phyloP scores from a whole-genome alignment of 2,113 vertebrate species.

The Chauna torquata region DNA sequence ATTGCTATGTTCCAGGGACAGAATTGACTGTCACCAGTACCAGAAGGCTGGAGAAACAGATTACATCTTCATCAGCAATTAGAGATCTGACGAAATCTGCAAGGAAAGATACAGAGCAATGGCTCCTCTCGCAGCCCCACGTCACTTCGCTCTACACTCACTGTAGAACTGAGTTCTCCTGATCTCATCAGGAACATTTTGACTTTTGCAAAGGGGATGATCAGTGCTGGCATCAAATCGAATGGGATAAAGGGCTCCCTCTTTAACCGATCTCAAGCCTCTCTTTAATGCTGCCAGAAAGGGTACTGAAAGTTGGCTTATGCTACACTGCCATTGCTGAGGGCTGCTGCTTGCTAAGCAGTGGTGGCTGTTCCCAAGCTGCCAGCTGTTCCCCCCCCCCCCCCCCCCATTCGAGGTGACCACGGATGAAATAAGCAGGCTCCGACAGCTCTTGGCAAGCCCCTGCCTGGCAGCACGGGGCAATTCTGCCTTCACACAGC shows the following conservation, averaged over 20 bases:
- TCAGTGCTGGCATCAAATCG: not conserved
- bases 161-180: not conserved
- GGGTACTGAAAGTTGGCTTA: not conserved
- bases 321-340: not conserved
- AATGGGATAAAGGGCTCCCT: not conserved
- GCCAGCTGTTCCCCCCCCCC: not conserved
- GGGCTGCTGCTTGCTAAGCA: not conserved
- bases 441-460: not conserved
- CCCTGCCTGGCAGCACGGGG: not conserved
- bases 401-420: not conserved
- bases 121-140: not conserved
- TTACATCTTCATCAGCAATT: not conserved
- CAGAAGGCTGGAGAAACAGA: not conserved
- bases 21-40: not conserved
- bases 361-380: not conserved
- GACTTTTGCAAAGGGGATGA: not conserved
- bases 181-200: not conserved
- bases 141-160: accelerated
- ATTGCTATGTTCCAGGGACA: not conserved
- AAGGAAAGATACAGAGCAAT: not conserved
- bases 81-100: not conserved
- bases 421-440: not conserved
- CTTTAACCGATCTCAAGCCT: not conserved
- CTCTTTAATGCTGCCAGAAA: not conserved
- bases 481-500: not conserved